A percentile compares a stretch with the other conserved stretches of the same genome.
Evolutionary conservation across 1,140 invertebrate genomes (phyloP).

Genomic region (Pseudobourletiella spinata): DNA sequence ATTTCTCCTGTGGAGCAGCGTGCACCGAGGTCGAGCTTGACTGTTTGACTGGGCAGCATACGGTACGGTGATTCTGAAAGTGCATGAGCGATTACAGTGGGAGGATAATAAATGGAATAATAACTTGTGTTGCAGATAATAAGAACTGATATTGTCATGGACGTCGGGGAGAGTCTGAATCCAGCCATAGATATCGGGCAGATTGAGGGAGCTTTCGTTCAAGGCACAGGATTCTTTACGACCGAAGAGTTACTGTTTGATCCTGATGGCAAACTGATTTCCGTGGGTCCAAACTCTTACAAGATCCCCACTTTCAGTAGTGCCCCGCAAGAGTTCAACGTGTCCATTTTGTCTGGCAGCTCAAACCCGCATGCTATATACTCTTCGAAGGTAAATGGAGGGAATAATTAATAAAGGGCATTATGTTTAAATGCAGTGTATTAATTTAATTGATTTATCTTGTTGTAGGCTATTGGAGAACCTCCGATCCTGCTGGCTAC

Average conservation of each 20-base stretch:
- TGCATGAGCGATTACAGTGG: too few relatives aligned
- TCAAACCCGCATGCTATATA: conserved; percentile 55
- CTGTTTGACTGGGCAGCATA: conserved; percentile 76
- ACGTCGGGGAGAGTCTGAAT: conserved; percentile 57
- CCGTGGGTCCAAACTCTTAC: conserved; percentile 54
- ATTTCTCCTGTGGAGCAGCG: conserved; percentile 69
- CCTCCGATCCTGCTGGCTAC: conserved; percentile 55
- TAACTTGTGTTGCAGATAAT: conserved; percentile 41
- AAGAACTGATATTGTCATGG: conserved; percentile 60
- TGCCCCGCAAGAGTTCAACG: conserved; percentile 53
- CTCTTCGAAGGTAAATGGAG: conserved; percentile 55
- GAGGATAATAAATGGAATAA: neutral
- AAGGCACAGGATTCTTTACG: conserved; percentile 52
- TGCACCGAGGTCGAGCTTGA: conserved; percentile 77
- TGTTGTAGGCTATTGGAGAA: conserved; percentile 52
- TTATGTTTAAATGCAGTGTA: too few relatives aligned
- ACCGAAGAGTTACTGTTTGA: conserved; percentile 54
- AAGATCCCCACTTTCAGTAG: conserved; percentile 50
- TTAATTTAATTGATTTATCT: conserved; percentile 7
- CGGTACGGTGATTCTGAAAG: conserved; percentile 41
- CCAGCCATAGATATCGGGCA: conserved; percentile 62
- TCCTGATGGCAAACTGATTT: conserved; percentile 48
- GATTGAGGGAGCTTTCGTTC: conserved; percentile 59
- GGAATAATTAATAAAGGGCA: too few relatives aligned
- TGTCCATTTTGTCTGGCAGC: conserved; percentile 51